Percentiles rank a stretch among this genome's conserved stretches.
These are phyloP conservation scores for Ivindomyrus marchei DNA, from an alignment of 2,113 vertebrate genomes.

Conservation along the genomic window DNA sequence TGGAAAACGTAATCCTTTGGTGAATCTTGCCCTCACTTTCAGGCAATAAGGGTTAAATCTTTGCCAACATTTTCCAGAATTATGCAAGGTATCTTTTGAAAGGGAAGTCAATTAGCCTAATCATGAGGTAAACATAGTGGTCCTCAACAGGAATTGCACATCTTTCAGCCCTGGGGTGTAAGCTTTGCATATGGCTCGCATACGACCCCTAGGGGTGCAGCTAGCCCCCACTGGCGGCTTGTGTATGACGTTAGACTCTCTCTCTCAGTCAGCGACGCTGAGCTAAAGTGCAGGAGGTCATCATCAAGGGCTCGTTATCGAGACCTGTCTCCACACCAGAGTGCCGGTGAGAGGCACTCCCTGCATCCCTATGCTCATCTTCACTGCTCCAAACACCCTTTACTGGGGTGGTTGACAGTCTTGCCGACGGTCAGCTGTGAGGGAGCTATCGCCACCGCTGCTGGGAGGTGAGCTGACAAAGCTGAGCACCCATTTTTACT, in stretches of 20 bases:
- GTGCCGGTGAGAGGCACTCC: neutral
- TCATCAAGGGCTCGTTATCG: neutral
- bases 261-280: neutral
- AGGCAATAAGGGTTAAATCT: neutral
- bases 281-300: neutral
- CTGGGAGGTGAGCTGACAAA: conserved; percentile 39
- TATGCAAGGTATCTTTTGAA: neutral
- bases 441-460: conserved; percentile 31
- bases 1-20: neutral
- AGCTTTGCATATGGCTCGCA: neutral
- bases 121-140: neutral
- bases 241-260: neutral
- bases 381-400: neutral
- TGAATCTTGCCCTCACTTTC: neutral
- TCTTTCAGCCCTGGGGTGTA: neutral
- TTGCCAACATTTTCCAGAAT: neutral
- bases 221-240: neutral
- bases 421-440: conserved; percentile 7
- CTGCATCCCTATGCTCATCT: neutral
- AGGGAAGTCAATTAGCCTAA: neutral
- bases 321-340: neutral
- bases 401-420: neutral
- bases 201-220: neutral
- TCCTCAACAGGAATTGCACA: neutral
- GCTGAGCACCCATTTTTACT: conserved; percentile 22